These are phyloP conservation scores for Apodemia zela DNA, from an alignment of 2,888 invertebrate genomes.

Conservation along the genomic window DNA sequence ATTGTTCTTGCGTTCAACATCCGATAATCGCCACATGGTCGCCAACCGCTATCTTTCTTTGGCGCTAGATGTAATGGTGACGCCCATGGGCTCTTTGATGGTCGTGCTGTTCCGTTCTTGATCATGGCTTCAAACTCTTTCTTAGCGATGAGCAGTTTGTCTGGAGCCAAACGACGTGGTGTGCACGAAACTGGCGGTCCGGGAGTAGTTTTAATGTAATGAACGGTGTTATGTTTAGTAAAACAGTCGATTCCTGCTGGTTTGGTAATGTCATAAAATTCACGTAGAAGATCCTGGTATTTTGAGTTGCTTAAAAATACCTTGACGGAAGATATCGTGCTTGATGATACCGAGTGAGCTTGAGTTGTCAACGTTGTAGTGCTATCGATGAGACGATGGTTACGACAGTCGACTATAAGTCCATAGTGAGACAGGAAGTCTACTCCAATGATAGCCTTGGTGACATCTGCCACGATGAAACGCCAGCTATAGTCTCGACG, in stretches of 20 bases:
- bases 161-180: conserved; percentile 27
- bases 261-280: background rate
- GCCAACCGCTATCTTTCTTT: conserved; percentile 17
- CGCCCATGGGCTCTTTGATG: conserved; percentile 24
- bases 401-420: conserved; percentile 25
- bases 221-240: background rate
- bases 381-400: conserved; percentile 24
- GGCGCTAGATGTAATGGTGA: conserved; percentile 28
- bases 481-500: conserved; percentile 32
- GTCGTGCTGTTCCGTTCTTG: conserved; percentile 25
- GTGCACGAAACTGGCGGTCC: conserved; percentile 26
- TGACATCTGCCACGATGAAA: conserved; percentile 33
- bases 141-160: conserved; percentile 17
- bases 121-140: background rate
- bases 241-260: background rate
- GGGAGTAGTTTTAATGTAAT: conserved; percentile 24
- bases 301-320: background rate
- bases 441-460: conserved; percentile 24
- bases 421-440: conserved; percentile 25
- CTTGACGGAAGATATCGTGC: background rate
- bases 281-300: background rate
- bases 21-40: conserved; percentile 45
- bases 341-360: background rate
- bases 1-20: conserved; percentile 36
- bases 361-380: conserved; percentile 20